These are phyloP conservation scores for Lophotis ruficrista DNA, from an alignment of 2,113 vertebrate species.

Conservation along the genomic window DNA sequence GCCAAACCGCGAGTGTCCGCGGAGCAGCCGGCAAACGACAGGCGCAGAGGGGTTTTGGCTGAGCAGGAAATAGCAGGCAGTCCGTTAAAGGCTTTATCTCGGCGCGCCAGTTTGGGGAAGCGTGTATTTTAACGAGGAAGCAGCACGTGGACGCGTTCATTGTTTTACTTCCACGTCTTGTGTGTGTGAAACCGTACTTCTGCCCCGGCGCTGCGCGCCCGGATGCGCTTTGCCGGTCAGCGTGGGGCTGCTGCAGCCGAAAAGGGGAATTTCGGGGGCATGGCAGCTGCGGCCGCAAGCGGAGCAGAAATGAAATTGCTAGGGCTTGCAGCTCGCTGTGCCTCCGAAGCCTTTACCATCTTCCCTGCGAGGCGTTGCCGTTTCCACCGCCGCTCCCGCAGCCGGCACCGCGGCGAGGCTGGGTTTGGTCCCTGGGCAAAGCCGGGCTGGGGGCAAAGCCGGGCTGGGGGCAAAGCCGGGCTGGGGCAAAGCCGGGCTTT, in stretches of 20 bases:
- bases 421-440: neutral
- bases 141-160: neutral
- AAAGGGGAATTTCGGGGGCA: neutral
- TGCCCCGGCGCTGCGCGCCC: neutral
- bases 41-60: neutral
- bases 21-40: neutral
- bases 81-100: neutral
- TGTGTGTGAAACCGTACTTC: rapidly evolving
- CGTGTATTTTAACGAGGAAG: neutral
- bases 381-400: too few relatives aligned
- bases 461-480: neutral
- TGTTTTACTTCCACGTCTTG: neutral
- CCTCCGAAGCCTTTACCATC: neutral
- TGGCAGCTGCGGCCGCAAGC: neutral
- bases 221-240: neutral
- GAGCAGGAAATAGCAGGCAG: neutral
- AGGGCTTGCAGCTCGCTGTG: neutral
- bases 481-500: neutral
- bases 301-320: neutral
- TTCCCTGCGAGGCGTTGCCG: neutral
- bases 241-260: neutral
- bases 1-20: neutral
- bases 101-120: neutral
- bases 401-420: neutral
- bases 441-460: neutral